Percentiles rank a stretch among this genome's conserved stretches.
These are phyloP conservation scores for Colinus virginianus DNA, from an alignment of 2,113 vertebrate genomes.

Conservation along the genomic window DNA sequence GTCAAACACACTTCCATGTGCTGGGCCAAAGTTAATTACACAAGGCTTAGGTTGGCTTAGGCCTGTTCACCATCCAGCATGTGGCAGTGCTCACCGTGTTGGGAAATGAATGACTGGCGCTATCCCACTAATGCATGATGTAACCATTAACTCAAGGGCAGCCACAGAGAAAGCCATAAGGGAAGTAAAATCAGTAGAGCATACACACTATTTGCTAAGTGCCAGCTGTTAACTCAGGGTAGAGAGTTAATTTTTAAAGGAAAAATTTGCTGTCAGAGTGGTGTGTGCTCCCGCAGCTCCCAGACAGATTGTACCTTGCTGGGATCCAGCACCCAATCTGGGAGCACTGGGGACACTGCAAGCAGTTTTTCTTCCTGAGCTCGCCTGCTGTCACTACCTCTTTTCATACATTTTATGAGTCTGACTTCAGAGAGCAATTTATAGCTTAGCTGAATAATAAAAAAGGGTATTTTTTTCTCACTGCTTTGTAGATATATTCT, in stretches of 20 bases:
- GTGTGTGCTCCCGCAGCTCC: not conserved
- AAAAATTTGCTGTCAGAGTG: not conserved
- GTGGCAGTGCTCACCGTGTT: not conserved
- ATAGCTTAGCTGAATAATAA: not conserved
- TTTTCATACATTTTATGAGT: not conserved
- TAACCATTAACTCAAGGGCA: conserved; percentile 37
- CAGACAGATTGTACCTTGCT: not conserved
- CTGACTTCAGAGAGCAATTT: conserved; percentile 2
- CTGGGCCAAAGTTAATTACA: not conserved
- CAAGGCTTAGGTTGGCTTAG: not conserved
- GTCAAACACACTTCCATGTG: not conserved
- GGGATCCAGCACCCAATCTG: not conserved
- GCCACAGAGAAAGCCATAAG: not conserved
- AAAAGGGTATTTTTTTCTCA: not conserved
- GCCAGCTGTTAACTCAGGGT: not conserved
- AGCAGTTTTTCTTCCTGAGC: not conserved
- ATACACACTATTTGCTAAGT: not conserved
- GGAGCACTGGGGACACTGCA: not conserved
- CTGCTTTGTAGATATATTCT: not conserved
- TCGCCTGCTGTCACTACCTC: not conserved
- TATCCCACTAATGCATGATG: not conserved
- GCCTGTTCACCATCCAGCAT: not conserved
- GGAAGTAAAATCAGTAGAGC: conserved; percentile 17
- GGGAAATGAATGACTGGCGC: not conserved
- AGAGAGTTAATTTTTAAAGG: conserved; percentile 24